Percentiles rank a stretch among this genome's conserved stretches.
These are phyloP conservation scores for Scolopax mira DNA, from an alignment of 2,113 vertebrate species.

Conservation along the genomic window DNA sequence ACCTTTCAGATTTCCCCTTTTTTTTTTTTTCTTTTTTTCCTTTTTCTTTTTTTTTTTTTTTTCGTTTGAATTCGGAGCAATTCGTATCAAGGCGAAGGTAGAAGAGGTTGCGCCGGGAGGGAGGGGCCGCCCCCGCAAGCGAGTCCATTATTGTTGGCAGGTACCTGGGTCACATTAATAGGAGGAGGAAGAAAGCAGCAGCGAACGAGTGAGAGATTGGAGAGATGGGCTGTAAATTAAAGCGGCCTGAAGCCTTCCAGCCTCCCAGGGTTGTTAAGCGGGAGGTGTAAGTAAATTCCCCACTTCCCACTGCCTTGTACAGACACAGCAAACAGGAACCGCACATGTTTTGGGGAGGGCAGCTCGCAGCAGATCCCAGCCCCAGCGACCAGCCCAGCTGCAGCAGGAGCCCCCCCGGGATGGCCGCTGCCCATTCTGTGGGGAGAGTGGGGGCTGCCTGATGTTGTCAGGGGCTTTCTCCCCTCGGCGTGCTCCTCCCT, in stretches of 20 bases:
- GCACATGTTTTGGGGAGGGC: constrained; percentile 74
- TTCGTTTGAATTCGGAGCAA: constrained; percentile 63
- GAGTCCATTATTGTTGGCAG: constrained; percentile 79
- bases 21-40: constrained; percentile 62
- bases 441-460: constrained; percentile 52
- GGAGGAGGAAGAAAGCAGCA: constrained; percentile 74
- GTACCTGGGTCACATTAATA: constrained; percentile 76
- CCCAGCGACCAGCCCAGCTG: constrained; percentile 29
- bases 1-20: constrained; percentile 74
- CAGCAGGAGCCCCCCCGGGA: constrained; percentile 30
- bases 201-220: constrained; percentile 66
- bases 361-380: neutral
- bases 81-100: constrained; percentile 65
- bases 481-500: constrained; percentile 62
- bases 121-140: constrained; percentile 68
- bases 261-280: constrained; percentile 72
- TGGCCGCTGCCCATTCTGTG: constrained; percentile 41
- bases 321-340: constrained; percentile 77
- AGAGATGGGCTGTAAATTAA: constrained; percentile 75
- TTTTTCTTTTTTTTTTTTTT: constrained; percentile 67
- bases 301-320: constrained; percentile 73
- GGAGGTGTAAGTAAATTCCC: constrained; percentile 79
- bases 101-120: constrained; percentile 61
- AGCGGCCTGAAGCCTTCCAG: constrained; percentile 71
- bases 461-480: constrained; percentile 52